Conservation (phyloP, 1,140 invertebrate genomes). For the Tyrophagus putrescentiae region DNA sequence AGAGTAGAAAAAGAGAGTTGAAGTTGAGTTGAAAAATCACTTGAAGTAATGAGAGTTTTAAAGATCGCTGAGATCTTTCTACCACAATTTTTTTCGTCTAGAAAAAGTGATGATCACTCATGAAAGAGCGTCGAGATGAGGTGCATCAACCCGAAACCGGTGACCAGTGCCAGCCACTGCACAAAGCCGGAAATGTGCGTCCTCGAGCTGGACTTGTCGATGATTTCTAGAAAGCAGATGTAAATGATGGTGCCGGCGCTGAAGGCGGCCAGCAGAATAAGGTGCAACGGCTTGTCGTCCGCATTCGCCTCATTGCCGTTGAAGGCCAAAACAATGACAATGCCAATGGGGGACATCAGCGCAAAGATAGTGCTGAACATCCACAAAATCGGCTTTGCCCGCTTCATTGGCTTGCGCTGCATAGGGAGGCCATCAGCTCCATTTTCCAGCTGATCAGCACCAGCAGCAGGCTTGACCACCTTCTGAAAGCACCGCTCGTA, state of each 20-base stretch:
- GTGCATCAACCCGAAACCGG: conserved; percentile 24
- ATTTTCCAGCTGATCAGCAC: too few species aligned
- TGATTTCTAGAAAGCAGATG: conserved; percentile 77
- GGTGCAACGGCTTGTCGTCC: conserved; percentile 22
- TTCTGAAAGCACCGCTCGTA: conserved; percentile 8
- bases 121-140: conserved; percentile 15
- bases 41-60: too few species aligned
- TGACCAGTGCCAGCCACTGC: conserved; percentile 19
- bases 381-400: conserved; percentile 18
- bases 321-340: conserved; percentile 20
- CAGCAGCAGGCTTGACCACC: too few species aligned
- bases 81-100: not conserved
- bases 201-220: conserved; percentile 39
- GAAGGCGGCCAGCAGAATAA: conserved; percentile 32
- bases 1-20: too few species aligned
- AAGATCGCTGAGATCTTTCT: too few species aligned
- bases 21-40: too few species aligned
- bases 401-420: not conserved
- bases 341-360: conserved; percentile 27
- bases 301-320: not conserved
- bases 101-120: conserved; percentile 7
- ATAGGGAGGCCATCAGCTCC: too few species aligned
- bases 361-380: conserved; percentile 22
- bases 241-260: conserved; percentile 83
- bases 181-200: conserved; percentile 17